Percentiles rank a stretch among this genome's conserved stretches.
Conservation (phyloP, 2,888 invertebrate species). For the Drosophila birchii region DNA sequence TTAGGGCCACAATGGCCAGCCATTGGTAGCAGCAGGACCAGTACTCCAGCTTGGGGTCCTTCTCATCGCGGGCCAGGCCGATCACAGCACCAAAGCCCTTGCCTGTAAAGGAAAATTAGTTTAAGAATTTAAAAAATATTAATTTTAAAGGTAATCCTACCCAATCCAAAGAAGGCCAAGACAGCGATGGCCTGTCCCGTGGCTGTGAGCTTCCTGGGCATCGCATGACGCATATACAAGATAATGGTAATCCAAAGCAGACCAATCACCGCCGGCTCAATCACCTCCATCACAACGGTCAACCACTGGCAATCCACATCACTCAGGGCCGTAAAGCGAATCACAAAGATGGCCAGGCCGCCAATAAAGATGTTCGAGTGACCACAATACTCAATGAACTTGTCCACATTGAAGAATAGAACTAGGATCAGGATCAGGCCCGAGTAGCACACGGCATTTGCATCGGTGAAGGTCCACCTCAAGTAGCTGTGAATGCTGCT, state of each 20-base stretch:
- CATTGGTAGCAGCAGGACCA: conserved; percentile 86
- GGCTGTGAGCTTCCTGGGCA: conserved; percentile 91
- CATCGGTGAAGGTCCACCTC: conserved; percentile 87
- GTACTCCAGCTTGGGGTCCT: conserved; percentile 59
- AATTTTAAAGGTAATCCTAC: conserved; percentile 80
- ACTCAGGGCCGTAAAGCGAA: conserved; percentile 89
- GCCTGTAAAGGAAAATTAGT: conserved; percentile 85
- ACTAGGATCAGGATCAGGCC: conserved; percentile 77
- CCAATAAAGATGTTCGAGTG: conserved; percentile 92
- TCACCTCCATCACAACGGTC: conserved; percentile 89
- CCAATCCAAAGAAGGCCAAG: conserved; percentile 91
- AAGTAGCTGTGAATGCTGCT: conserved; percentile 92
- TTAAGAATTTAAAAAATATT: background rate
- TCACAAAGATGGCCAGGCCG: conserved; percentile 92
- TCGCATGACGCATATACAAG: conserved; percentile 92
- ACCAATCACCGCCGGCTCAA: conserved; percentile 91
- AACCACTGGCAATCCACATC: conserved; percentile 86
- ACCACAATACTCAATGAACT: conserved; percentile 92
- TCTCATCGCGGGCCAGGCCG: conserved; percentile 85
- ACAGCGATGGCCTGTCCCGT: conserved; percentile 92
- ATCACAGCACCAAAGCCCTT: conserved; percentile 90
- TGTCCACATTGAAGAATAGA: conserved; percentile 88
- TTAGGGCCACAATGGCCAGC: conserved; percentile 88
- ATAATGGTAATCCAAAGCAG: conserved; percentile 92
- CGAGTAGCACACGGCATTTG: conserved; percentile 67